Percentiles rank a stretch among this genome's conserved stretches.
These are phyloP conservation scores for Ophion slaviceki DNA, from an alignment of 2,888 invertebrate species.

Conservation along the genomic window DNA sequence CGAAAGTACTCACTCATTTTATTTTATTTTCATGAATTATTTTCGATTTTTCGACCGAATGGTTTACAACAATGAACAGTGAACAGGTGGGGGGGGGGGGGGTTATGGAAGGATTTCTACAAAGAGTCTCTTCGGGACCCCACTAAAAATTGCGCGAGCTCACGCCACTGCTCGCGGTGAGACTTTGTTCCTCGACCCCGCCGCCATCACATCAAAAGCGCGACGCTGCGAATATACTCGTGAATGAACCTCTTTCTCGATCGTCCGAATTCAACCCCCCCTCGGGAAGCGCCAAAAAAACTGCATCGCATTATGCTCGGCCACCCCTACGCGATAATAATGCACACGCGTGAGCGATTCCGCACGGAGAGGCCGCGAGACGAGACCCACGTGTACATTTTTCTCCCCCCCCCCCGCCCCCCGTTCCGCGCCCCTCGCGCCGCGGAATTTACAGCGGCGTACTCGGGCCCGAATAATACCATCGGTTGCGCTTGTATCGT, in stretches of 20 bases:
- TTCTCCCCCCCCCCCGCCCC: slow-evolving; percentile 8
- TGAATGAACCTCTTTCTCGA: slow-evolving; percentile 66
- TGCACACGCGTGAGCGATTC: slow-evolving; percentile 39
- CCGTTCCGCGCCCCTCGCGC: neutral
- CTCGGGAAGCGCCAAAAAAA: neutral
- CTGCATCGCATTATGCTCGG: slow-evolving; percentile 34
- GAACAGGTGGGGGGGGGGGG: no score
- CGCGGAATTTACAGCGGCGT: slow-evolving; percentile 60
- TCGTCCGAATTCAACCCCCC: slow-evolving; percentile 37
- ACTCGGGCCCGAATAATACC: slow-evolving; percentile 18
- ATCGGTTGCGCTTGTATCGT: neutral
- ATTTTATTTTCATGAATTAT: no score
- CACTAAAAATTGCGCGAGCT: neutral
- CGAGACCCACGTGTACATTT: slow-evolving; percentile 66
- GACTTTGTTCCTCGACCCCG: slow-evolving; percentile 2
- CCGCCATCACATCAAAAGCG: slow-evolving; percentile 54
- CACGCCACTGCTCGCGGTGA: slow-evolving; percentile 48
- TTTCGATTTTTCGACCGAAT: no score
- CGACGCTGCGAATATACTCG: slow-evolving; percentile 62
- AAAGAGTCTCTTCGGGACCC: neutral
- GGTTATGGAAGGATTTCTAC: no score
- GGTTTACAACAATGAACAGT: no score
- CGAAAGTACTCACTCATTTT: no score
- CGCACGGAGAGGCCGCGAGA: slow-evolving; percentile 38
- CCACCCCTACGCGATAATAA: slow-evolving; percentile 12